A percentile compares a stretch with the other conserved stretches of the same genome.
Evolutionary conservation across 1,140 invertebrate species (phyloP).

Genomic region (Oncopeltus fasciatus): DNA sequence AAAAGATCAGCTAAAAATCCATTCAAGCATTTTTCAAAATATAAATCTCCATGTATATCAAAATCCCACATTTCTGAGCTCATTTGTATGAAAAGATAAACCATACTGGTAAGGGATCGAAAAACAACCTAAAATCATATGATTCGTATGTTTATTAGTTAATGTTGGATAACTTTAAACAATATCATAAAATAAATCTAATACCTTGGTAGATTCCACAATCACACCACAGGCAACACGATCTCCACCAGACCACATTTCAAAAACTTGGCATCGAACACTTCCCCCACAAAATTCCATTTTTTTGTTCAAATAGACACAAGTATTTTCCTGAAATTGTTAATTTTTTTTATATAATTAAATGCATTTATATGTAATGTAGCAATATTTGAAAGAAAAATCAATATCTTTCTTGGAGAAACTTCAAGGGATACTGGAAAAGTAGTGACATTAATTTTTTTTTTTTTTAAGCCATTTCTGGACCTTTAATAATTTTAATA

Average conservation of each 20-base stretch:
- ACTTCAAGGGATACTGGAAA: too few species aligned
- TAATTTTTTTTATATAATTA: too few species aligned
- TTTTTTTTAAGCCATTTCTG: too few species aligned
- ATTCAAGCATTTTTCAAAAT: constrained; percentile 92
- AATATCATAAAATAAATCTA: neutral
- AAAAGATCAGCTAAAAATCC: constrained; percentile 95
- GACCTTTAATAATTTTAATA: too few species aligned
- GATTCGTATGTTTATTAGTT: neutral
- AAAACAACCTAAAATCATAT: constrained; percentile 58
- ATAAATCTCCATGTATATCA: constrained; percentile 94
- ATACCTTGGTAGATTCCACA: constrained; percentile 80
- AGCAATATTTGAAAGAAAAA: too few species aligned
- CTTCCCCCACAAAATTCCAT: constrained; percentile 77
- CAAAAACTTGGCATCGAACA: constrained; percentile 74
- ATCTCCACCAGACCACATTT: constrained; percentile 94
- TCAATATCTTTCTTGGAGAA: too few species aligned
- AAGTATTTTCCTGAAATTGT: constrained; percentile 73
- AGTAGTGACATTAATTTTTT: too few species aligned
- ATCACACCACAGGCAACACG: constrained; percentile 89
- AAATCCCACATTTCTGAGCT: constrained; percentile 99
- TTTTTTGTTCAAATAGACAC: constrained; percentile 91
- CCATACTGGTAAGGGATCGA: constrained; percentile 90
- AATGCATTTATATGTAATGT: too few species aligned
- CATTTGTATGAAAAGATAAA: constrained; percentile 97
- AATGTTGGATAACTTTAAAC: neutral